These are phyloP conservation scores for Ploceus nigricollis DNA, from an alignment of 2,113 vertebrate species.

Conservation along the genomic window DNA sequence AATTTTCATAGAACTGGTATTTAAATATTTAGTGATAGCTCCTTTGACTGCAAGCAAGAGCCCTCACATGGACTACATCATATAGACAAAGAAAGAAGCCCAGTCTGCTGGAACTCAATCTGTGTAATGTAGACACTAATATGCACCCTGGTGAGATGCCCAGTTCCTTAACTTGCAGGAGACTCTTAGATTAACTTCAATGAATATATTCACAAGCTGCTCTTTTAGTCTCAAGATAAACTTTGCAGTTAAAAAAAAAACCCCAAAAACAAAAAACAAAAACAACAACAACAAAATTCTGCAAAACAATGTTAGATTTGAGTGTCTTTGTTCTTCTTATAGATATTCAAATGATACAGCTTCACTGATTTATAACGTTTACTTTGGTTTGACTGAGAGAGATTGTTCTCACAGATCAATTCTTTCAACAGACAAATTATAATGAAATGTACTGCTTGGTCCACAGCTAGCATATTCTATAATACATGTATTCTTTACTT, in stretches of 20 bases:
- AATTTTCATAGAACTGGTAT: background rate
- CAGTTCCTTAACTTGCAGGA: background rate
- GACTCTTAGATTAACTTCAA: background rate
- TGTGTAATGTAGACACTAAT: background rate
- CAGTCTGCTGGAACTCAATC: background rate
- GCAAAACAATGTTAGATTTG: background rate
- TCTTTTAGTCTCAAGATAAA: background rate
- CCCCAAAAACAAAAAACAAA: background rate
- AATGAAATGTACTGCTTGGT: constrained; percentile 24
- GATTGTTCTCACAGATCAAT: background rate
- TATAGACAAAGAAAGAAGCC: background rate
- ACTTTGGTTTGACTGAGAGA: background rate
- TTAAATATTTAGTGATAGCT: background rate
- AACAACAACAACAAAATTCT: background rate
- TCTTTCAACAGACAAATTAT: constrained; percentile 6
- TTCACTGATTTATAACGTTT: constrained; percentile 1
- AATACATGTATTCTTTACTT: constrained; percentile 17
- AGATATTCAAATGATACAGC: background rate
- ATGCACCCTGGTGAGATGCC: background rate
- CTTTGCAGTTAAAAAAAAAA: background rate
- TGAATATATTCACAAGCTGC: background rate
- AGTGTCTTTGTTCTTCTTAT: background rate
- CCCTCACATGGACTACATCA: background rate
- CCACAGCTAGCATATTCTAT: background rate
- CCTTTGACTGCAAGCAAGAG: background rate